Evolutionary conservation across 2,113 vertebrate genomes (phyloP).

Genomic region (Cacatua alba): DNA sequence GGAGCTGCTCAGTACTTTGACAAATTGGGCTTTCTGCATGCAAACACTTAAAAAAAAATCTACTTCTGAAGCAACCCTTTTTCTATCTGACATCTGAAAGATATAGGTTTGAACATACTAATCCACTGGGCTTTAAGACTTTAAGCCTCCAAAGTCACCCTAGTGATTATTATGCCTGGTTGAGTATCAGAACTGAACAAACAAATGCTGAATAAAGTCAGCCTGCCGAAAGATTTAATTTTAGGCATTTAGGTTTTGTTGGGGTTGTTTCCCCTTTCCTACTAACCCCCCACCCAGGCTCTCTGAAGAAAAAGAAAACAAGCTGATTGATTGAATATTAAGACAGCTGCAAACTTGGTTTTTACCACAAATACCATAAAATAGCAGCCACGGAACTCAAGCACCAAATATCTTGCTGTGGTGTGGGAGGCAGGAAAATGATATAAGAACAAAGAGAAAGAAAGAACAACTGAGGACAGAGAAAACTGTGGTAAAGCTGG

Average conservation of each 20-base stretch:
- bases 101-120: constrained; percentile 59
- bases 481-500: neutral
- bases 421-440: neutral
- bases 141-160: constrained; percentile 65
- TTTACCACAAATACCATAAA: neutral
- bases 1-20: constrained; percentile 49
- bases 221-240: constrained; percentile 40
- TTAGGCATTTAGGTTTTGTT: neutral
- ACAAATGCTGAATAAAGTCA: constrained; percentile 36
- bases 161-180: constrained; percentile 48
- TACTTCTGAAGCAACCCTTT: constrained; percentile 1
- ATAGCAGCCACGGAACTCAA: neutral
- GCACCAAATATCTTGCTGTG: neutral
- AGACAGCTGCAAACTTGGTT: neutral
- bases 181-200: constrained; percentile 53
- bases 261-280: neutral
- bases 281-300: neutral
- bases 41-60: neutral
- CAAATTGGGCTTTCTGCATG: constrained; percentile 38
- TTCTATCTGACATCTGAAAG: constrained; percentile 59
- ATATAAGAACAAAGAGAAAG: neutral
- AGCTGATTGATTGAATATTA: neutral
- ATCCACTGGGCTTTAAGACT: constrained; percentile 57
- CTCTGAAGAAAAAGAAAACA: constrained; percentile 1
- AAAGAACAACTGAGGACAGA: neutral